Base-by-base conservation (phyloP, 2,888 invertebrate species). In the Bursaphelenchus okinawaensis region DNA sequence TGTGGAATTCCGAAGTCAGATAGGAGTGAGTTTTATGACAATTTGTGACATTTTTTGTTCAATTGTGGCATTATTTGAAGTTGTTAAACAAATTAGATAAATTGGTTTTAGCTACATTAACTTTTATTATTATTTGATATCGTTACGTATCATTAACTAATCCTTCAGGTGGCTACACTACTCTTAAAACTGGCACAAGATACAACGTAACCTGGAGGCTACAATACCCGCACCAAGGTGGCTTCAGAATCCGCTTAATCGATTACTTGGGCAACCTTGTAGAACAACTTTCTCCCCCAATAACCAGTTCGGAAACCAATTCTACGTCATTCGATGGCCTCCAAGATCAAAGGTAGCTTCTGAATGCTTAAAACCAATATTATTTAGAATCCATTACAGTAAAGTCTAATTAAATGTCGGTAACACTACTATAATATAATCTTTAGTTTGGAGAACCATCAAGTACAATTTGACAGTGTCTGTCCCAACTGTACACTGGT, bases 401-500 rank as follows among this genome's bases (percentile, higher is more conserved):
- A 31, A 24, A 51, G 62, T 31, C 19, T 67, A 66, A 12, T 51
- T 19, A 27, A 50, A 19, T 20, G 9, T 20, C 23, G 20, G 9
- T 52, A 23, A 51, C 64, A n/a, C n/a, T n/a, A n/a, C n/a, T n/a
- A n/a, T n/a, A n/a, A n/a, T n/a, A n/a, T n/a, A n/a, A n/a, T n/a
- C n/a, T n/a, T 58, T 24, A 75, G 75, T 50, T 62, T 69, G 16
- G 65, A 75, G 40, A 64, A 58, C 16, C 62, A 68, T 28, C 28
- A 57, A 7, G 60, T 75, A 23, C 55, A 61, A 16, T 77, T 75
- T 60, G 31, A 57, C n/a, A 40, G 50, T 20, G 62, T 61, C 7
- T 80, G 80, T 54, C 70, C 70, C 12, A 73, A 78, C 23, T 95
- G 95, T 84, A 91, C 93, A 0, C 86, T 95, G 28, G 88, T 93